Evolutionary conservation across 2,888 invertebrate genomes (phyloP), one percentile per base, ranked within the genome.

Genomic region (Lamproptera curius): DNA sequence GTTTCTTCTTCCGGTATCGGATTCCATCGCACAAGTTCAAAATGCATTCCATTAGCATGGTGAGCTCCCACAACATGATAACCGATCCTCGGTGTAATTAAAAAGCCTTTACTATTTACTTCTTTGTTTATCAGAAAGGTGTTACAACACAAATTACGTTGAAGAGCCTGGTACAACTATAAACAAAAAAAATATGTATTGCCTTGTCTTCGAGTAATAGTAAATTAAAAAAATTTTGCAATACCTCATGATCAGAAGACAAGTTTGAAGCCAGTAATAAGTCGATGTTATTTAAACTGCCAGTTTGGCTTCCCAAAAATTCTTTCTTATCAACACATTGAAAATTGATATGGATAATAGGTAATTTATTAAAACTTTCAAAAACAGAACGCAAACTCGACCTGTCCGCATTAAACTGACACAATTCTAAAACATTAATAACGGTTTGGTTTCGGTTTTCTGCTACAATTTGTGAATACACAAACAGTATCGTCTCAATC

Each of bases 401-500:
- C 1, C 13, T 11, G 6, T 43, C 50, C 9, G 51, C 43, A 2
- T 51, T 20, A 8, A 52, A 42, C 16, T 58, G 56, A 16, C 46
- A 13, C 13, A 67, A 42, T 50, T 69, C 63, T 1, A 62, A 16
- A 1, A 69, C 51, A 23, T 61, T 62, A 2, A 67, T 52, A 0
- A 44, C 26, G 1, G 54, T 51, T 45, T 62, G 65, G 26, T 59
- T 61, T 2, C 63, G 37, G 50, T 70, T 70, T 54, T 71, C 69
- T 17, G 59, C 56, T 8, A 68, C 59, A 9, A 67, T 63, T 68
- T 72, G 72, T 16, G 67, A 16, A 35, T 53, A 62, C 1, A 59
- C 39, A 41, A 58, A 52, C 2, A 66, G 10, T 1, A 59, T 55
- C 3, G 58, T 53, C 20, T 46, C 34, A 17, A 62, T 43, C 70